Evolutionary conservation across 35 echinoderm and acorn worm genomes (phyloP), one percentile per base, ranked within the genome.

Genomic region (Anneissia japonica): DNA sequence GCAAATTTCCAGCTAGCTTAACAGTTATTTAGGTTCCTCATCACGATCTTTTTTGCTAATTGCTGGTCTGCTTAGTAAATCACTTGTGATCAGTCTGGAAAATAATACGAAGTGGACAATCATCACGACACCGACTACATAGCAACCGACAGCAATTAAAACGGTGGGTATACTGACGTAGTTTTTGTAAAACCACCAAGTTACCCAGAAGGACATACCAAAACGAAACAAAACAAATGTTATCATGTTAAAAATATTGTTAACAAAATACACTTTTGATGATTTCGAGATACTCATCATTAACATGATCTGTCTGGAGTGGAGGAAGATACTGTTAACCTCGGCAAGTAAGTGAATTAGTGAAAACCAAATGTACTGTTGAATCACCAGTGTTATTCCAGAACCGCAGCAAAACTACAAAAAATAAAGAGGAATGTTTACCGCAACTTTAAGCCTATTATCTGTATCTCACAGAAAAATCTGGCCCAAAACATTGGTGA

Each of bases 51-150:
- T n/a, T n/a, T n/a, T n/a, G n/a, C n/a, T n/a, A n/a, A n/a, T n/a
- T n/a, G n/a, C n/a, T n/a, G n/a, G n/a, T n/a, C n/a, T n/a, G n/a
- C n/a, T n/a, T n/a, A 93, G 31, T 35, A 90, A 97, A 34, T 97
- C 94, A 76, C 94, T 93, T 12, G 36, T 74, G 21, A 97, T 30
- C 21, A 97, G 80, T 41, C 94, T 90, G 16, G 35, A 30, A 38
- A 93, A 97, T 4, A 97, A 64, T 28, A 97, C 91, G 26, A 88
- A 19, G 40, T 97, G 93, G 12, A 97, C 84, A 37, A 75, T 46
- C 10, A 90, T 29, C 94, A 97, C 93, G 36, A 89, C 73, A 17
- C 80, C 0, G 0, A 97, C 88, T 38, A 87, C 94, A 0, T 33
- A n/a, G 7, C 73, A 26, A 0, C 79, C 94, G 3, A 93, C 31